Base-by-base conservation (phyloP, 2,113 vertebrate species). In the Sceloporus tristichus region DNA sequence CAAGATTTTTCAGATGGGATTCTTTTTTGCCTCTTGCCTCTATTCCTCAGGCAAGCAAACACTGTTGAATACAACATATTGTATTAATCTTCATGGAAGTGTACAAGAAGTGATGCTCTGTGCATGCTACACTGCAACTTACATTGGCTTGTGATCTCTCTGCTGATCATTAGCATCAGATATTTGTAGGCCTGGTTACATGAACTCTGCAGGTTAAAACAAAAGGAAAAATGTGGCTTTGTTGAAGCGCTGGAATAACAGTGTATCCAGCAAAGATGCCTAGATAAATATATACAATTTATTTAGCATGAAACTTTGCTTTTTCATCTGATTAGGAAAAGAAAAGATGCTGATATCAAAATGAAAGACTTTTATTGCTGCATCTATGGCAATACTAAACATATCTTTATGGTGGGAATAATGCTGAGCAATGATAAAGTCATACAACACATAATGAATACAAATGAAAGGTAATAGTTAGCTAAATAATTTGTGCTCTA, bases 401-500 rank as follows among this genome's bases (percentile, higher is more conserved):
- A 93, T 88, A 84, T 19, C 7, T 79, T 95, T 92, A 91, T 74
- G 29, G 16, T 27, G 91, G 82, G 91, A 94, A 87, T 88, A 93
- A 92, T 90, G 82, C 66, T 93, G 89, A 95, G 74, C 80, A 94
- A 93, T 91, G 87, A 93, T 90, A 92, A 96, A 94, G 29, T 90
- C 77, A 85, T 80, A 91, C 10, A 86, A 92, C 48, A 92, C 2
- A 29, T 89, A 94, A 94, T 91, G 90, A 93, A 93, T 96, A 94
- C 54, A 94, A 95, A 95, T 95, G 70, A 90, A 94, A 96, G 42
- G 79, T 90, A 94, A 94, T 86, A 95, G 90, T 94, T 93, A 92
- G 84, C 85, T 94, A 95, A 96, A 92, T 94, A 96, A 93, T 93
- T 82, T 95, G 86, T 92, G 88, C 73, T 91, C 93, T 38, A 81